Conservation (phyloP, 2,888 invertebrate genomes). For the Ischnus inquisitorius region DNA sequence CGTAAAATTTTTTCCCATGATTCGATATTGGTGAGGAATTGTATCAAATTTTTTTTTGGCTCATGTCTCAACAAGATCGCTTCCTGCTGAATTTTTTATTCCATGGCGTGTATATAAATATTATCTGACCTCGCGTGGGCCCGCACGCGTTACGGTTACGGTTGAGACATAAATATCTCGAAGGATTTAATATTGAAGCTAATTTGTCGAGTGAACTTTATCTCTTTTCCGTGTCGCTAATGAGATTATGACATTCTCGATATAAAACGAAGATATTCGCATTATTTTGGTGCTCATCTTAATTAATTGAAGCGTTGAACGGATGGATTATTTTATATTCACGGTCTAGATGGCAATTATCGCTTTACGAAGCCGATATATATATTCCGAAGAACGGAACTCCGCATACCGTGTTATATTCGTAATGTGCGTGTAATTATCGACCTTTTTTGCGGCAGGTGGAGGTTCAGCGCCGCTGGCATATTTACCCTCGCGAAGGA, state of each 20-base stretch:
- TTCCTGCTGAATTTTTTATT: too few relatives aligned
- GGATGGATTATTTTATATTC: conserved; percentile 17
- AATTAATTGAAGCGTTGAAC: background rate
- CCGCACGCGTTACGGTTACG: background rate
- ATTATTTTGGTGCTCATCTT: background rate
- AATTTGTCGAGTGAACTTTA: background rate
- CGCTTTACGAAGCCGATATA: background rate
- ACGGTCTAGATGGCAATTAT: conserved; percentile 61
- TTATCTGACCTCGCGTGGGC: too few relatives aligned
- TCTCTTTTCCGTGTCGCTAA: background rate
- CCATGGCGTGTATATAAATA: too few relatives aligned
- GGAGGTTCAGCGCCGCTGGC: conserved; percentile 84
- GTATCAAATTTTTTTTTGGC: too few relatives aligned
- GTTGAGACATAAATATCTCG: background rate
- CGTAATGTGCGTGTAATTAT: conserved; percentile 51
- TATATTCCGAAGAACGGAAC: background rate
- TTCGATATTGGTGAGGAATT: too few relatives aligned
- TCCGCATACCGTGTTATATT: conserved; percentile 6
- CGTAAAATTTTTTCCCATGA: too few relatives aligned
- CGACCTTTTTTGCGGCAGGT: conserved; percentile 76
- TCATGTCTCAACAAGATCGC: too few relatives aligned
- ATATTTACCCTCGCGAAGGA: conserved; percentile 86
- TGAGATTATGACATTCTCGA: background rate
- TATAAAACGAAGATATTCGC: background rate
- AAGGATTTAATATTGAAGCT: background rate